Percentiles rank a stretch among this genome's conserved stretches.
These are phyloP conservation scores for Anadara kagoshimensis DNA, from an alignment of 1,140 invertebrate genomes.

Conservation along the genomic window DNA sequence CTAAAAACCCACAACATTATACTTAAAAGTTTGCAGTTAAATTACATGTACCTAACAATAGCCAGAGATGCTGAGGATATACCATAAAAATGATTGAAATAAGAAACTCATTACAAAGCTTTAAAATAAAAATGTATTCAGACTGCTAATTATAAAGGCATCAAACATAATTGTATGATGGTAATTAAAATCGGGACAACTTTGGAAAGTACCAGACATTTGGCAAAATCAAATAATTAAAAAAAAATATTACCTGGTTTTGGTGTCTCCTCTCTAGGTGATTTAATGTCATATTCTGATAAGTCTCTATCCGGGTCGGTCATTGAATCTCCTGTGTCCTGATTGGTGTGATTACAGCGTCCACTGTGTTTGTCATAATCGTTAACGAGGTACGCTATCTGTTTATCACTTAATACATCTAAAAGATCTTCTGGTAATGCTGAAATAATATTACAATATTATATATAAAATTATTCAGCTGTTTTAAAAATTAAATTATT, in stretches of 20 bases:
- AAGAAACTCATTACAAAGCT: too few relatives aligned
- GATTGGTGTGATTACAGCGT: slow-evolving; percentile 17
- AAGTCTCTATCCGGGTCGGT: slow-evolving; percentile 46
- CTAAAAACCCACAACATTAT: too few relatives aligned
- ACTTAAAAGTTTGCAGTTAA: too few relatives aligned
- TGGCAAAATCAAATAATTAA: too few relatives aligned
- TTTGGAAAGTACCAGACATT: too few relatives aligned
- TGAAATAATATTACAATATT: slow-evolving; percentile 5
- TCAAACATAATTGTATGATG: too few relatives aligned
- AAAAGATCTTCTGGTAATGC: slow-evolving; percentile 36
- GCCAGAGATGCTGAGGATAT: too few relatives aligned
- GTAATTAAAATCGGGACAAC: too few relatives aligned
- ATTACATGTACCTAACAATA: too few relatives aligned
- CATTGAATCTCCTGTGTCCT: slow-evolving; percentile 33
- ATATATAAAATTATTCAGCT: not conserved
- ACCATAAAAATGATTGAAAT: too few relatives aligned
- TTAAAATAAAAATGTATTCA: too few relatives aligned
- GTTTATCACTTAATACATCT: slow-evolving; percentile 40
- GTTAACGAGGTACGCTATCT: slow-evolving; percentile 35
- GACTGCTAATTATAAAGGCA: too few relatives aligned
- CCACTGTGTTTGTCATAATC: slow-evolving; percentile 32
- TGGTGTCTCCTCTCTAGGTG: slow-evolving; percentile 5
- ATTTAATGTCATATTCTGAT: slow-evolving; percentile 22
- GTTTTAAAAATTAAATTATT: not conserved
- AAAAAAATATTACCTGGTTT: slow-evolving; percentile 36